phyloP scores from a whole-genome alignment of 2,113 vertebrate genomes.

The Capricornis sumatraensis region DNA sequence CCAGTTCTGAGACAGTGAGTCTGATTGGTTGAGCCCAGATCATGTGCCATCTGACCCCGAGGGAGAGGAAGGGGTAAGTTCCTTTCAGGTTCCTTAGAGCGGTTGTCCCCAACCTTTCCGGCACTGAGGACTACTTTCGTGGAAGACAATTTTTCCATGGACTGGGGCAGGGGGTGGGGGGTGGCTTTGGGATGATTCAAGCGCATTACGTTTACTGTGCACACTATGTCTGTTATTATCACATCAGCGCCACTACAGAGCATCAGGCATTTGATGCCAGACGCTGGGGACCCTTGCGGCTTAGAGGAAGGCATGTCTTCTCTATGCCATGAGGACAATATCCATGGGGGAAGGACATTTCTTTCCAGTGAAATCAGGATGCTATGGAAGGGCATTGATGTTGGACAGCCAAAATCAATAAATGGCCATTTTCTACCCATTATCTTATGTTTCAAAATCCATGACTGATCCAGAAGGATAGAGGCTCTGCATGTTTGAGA shows the following conservation, averaged over 20 bases:
- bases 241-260: background rate
- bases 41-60: background rate
- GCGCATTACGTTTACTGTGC: background rate
- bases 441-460: background rate
- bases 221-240: background rate
- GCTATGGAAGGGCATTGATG: background rate
- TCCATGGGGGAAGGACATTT: background rate
- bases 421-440: background rate
- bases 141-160: background rate
- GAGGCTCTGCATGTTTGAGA: background rate
- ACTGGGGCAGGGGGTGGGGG: background rate
- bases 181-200: background rate
- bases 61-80: background rate
- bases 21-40: background rate
- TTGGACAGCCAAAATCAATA: background rate
- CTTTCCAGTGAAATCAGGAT: background rate
- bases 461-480: background rate
- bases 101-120: background rate
- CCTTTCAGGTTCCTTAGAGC: background rate
- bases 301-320: background rate
- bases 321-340: background rate
- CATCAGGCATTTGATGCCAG: background rate
- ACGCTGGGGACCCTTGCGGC: background rate
- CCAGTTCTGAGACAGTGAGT: background rate
- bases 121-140: background rate